Evolutionary conservation across 2,888 invertebrate species (phyloP).

Genomic region (Temnothorax rugatulus): DNA sequence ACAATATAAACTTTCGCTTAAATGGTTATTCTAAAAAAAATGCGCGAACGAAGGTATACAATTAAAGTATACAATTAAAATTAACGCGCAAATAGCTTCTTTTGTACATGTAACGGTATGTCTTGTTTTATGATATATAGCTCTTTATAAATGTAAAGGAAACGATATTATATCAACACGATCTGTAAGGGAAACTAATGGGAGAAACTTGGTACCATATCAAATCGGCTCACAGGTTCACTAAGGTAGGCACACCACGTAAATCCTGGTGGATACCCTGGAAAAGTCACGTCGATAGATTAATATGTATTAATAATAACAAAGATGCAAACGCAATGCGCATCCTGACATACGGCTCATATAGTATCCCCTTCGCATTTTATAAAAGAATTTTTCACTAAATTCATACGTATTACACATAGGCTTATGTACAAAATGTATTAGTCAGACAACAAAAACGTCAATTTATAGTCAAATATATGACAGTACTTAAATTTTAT

Average conservation of each 20-base stretch:
- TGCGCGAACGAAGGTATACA: neutral
- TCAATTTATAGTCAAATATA: conserved; percentile 3
- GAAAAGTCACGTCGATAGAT: conserved; percentile 71
- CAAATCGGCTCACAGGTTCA: conserved; percentile 80
- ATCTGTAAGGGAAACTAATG: conserved; percentile 54
- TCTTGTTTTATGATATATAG: conserved; percentile 42
- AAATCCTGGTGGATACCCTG: conserved; percentile 85
- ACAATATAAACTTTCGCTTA: conserved; percentile 30
- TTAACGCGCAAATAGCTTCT: conserved; percentile 10
- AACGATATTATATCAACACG: conserved; percentile 50
- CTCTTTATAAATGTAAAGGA: conserved; percentile 15
- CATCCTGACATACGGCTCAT: neutral
- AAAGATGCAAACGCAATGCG: conserved; percentile 9
- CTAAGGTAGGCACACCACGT: conserved; percentile 85
- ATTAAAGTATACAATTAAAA: neutral
- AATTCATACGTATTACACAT: neutral
- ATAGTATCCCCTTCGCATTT: neutral
- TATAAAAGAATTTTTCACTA: conserved; percentile 1
- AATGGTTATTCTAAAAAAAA: neutral
- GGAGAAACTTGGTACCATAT: conserved; percentile 65
- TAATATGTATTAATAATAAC: conserved; percentile 14
- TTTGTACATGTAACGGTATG: conserved; percentile 13
- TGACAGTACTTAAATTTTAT: neutral
- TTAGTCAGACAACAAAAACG: neutral
- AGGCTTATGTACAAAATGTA: neutral